A percentile compares a stretch with the other conserved stretches of the same genome.
These are phyloP conservation scores for Calidris pugnax DNA, from an alignment of 2,113 vertebrate species.

Conservation along the genomic window DNA sequence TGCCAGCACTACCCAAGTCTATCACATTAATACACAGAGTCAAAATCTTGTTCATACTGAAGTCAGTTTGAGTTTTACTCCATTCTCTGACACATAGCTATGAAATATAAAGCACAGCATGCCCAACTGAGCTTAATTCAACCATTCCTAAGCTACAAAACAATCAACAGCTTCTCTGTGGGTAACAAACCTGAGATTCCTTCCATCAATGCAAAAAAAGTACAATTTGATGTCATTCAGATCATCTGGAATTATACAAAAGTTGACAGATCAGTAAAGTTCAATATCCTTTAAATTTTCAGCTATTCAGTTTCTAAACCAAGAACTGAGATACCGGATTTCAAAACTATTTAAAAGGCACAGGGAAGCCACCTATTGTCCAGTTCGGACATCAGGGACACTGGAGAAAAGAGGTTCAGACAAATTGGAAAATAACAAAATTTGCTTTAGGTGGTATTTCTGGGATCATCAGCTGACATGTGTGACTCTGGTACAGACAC, in stretches of 20 bases:
- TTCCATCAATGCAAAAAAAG: neutral
- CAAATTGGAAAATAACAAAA: neutral
- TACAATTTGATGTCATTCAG: neutral
- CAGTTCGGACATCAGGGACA: neutral
- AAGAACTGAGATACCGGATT: neutral
- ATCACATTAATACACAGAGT: neutral
- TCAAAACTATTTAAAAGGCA: neutral
- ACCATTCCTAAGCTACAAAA: neutral
- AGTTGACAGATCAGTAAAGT: neutral
- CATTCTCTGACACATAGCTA: neutral
- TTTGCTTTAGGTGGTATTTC: neutral
- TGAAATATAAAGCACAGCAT: neutral
- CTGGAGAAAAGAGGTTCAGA: too few species aligned
- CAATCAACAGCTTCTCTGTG: neutral
- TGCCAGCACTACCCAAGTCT: neutral
- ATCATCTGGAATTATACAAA: neutral
- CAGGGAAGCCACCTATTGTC: neutral
- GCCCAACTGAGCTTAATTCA: neutral
- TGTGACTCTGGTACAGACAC: neutral
- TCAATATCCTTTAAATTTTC: neutral
- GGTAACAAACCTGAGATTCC: neutral
- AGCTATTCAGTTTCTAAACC: neutral
- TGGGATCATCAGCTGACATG: fast-evolving
- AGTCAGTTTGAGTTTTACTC: neutral
- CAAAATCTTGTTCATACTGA: neutral